phyloP scores from a whole-genome alignment of 2,113 vertebrate genomes.

The Semnopithecus entellus region DNA sequence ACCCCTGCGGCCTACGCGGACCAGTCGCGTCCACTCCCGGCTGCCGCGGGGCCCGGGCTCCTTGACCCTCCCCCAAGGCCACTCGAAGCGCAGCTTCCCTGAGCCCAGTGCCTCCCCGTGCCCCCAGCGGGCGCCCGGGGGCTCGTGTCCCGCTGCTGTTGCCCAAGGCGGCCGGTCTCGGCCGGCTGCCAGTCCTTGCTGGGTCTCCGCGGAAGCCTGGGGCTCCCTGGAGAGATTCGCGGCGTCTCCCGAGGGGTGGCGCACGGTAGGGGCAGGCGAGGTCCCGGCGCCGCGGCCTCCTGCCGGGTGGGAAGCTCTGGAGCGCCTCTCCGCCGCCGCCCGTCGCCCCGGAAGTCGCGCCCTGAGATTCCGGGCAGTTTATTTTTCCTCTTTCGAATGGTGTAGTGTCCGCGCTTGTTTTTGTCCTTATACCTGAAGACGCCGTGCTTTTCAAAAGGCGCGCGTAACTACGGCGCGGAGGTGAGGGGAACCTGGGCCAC shows the following conservation, averaged over 20 bases:
- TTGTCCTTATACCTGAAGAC: not conserved
- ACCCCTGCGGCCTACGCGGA: not conserved
- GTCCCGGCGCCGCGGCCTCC: not conserved
- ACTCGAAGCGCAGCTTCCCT: fast-evolving
- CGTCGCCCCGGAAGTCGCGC: fast-evolving
- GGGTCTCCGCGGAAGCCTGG: fast-evolving
- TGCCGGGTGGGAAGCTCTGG: not conserved
- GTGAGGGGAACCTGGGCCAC: too few relatives aligned
- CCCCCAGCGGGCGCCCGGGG: not conserved
- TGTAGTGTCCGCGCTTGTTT: too few relatives aligned
- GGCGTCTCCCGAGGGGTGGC: too few relatives aligned
- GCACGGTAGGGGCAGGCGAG: too few relatives aligned
- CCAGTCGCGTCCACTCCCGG: not conserved
- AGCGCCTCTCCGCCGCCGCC: not conserved
- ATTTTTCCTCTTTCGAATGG: not conserved
- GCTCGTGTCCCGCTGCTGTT: not conserved
- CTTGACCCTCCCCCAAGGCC: fast-evolving
- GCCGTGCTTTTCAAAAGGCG: too few relatives aligned
- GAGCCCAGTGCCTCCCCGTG: not conserved
- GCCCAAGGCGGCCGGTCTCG: fast-evolving
- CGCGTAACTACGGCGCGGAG: not conserved
- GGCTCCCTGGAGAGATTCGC: too few relatives aligned
- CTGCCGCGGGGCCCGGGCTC: not conserved
- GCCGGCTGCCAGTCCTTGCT: fast-evolving
- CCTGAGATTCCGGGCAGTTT: too few relatives aligned